Percentiles rank a stretch among this genome's conserved stretches.
Evolutionary conservation across 1,140 invertebrate species (phyloP).

Genomic region (Cylas formicarius): DNA sequence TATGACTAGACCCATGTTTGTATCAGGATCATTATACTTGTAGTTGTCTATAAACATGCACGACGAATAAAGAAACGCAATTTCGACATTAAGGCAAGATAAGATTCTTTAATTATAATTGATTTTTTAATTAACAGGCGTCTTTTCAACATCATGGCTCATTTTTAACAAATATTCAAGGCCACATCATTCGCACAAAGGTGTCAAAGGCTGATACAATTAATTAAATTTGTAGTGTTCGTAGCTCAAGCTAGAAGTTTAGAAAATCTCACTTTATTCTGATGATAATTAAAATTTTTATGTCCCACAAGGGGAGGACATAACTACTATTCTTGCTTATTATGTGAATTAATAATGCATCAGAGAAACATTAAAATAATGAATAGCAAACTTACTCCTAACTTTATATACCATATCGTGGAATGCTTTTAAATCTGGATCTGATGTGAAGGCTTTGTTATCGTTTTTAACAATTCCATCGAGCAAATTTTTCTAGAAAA

Average conservation of each 20-base stretch:
- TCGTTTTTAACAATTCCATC: slow-evolving; percentile 25
- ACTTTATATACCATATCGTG: slow-evolving; percentile 70
- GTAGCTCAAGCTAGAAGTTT: too few species aligned
- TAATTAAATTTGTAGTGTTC: too few species aligned
- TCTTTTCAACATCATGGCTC: too few species aligned
- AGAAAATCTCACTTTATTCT: too few species aligned
- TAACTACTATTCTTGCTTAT: too few species aligned
- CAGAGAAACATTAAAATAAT: neutral
- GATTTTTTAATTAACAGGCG: too few species aligned
- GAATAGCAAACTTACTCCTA: slow-evolving; percentile 51
- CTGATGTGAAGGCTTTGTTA: slow-evolving; percentile 34
- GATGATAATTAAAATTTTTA: too few species aligned
- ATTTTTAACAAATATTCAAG: neutral
- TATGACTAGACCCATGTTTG: slow-evolving; percentile 74
- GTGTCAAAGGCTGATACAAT: neutral
- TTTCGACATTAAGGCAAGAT: too few species aligned
- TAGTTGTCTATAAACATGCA: slow-evolving; percentile 61
- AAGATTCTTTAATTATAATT: too few species aligned
- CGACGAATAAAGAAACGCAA: too few species aligned
- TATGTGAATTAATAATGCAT: neutral
- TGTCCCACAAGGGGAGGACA: too few species aligned
- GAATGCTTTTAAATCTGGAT: slow-evolving; percentile 71
- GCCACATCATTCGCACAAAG: neutral
- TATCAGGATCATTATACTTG: slow-evolving; percentile 57
- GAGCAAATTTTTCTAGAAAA: slow-evolving; percentile 45